Conservation (phyloP, 2,888 invertebrate species). For the Lamellibrachia satsuma region DNA sequence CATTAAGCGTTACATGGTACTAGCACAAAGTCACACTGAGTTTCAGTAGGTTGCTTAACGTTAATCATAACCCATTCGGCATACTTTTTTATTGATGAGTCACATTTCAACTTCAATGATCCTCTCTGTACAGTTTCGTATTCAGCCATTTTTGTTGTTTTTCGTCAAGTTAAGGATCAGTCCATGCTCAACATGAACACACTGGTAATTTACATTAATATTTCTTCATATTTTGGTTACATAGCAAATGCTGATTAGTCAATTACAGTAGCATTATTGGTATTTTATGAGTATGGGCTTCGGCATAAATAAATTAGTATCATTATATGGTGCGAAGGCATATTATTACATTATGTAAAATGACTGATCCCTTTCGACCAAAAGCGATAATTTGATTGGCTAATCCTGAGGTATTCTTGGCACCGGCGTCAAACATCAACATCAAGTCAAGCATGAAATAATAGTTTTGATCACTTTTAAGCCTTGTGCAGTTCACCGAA, state of each 20-base stretch:
- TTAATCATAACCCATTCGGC: background rate
- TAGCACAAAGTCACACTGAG: background rate
- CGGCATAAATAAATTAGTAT: no score
- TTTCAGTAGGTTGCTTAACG: background rate
- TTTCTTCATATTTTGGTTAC: background rate
- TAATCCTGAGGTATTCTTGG: slow-evolving; percentile 13
- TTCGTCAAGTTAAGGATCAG: background rate
- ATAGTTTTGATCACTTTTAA: slow-evolving; percentile 13
- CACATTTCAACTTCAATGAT: slow-evolving; percentile 13
- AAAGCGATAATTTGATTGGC: slow-evolving; percentile 12
- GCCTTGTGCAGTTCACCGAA: background rate
- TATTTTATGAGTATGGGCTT: no score
- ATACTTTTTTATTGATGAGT: slow-evolving; percentile 22
- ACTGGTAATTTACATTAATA: background rate
- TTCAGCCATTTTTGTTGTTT: slow-evolving; percentile 25
- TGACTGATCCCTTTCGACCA: background rate
- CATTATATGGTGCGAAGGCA: background rate
- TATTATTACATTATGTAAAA: background rate
- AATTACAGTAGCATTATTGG: no score
- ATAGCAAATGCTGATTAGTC: no score
- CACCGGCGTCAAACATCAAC: slow-evolving; percentile 17
- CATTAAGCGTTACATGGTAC: background rate
- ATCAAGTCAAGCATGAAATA: slow-evolving; percentile 17
- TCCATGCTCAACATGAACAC: background rate
- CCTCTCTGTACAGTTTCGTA: slow-evolving; percentile 22